Evolutionary conservation across 2,888 invertebrate species (phyloP), one percentile per base, ranked within the genome.

Genomic region (Abscondita cerata): DNA sequence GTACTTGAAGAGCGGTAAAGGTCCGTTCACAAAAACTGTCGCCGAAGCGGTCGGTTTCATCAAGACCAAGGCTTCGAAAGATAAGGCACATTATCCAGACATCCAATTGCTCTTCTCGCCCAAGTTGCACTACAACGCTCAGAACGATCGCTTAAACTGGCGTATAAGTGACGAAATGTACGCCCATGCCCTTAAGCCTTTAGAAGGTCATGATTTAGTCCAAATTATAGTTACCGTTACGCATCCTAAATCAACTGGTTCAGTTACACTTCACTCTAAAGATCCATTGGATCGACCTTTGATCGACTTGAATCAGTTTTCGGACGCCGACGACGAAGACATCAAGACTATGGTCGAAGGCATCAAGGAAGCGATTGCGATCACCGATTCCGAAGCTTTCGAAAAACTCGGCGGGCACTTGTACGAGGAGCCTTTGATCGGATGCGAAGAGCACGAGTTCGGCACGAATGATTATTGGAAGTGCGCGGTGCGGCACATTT

Each of bases 291-390:
- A 88, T 33, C 86, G 88, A 69, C 94, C 95, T 0, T 80, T 86
- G n/a, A 87, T 95, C 70, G 87, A 91, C 70, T 89, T 93, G 0
- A 92, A 95, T 72, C 95, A 95, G 76, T 84, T 94, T 61, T 83
- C 85, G 0, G 85, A 91, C 72, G 83, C 83, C 2, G 82, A 84
- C 15, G 85, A 85, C 60, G 74, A 85, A 19, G 84, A 93, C 70
- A 78, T 86, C 0, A 82, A 83, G n/a, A 86, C 86, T 0, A 78
- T 88, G 47, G 76, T 89, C 3, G 83, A 84, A 13, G 83, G 86
- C 0, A 85, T 89, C 40, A 87, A 89, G 67, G 84, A 65, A 34
- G 67, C 55, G 2, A 36, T 64, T 11, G 78, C 67, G 15, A 55
- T 63, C 1, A 46, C 62, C 9, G 74, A 78, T 58, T 83, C 83